Evolutionary conservation across 2,888 invertebrate genomes (phyloP).

Genomic region (Maniola hyperantus): DNA sequence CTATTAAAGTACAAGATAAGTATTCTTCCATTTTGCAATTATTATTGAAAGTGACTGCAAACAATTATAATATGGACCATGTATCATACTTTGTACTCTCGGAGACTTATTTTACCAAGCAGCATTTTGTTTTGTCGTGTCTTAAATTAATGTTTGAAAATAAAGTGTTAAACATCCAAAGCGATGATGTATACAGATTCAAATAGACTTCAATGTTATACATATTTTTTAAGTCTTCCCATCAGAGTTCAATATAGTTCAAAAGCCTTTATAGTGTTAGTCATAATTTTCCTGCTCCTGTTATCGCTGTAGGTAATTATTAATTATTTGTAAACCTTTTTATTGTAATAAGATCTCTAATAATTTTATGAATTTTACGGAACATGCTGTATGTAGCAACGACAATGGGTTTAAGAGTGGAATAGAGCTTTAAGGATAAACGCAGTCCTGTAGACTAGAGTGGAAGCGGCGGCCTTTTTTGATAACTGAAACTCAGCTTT

Average conservation of each 20-base stretch:
- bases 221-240: not conserved
- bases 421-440: conserved; percentile 31
- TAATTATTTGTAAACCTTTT: not conserved
- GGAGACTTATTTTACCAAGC: not conserved
- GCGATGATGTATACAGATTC: not conserved
- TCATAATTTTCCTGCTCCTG: conserved; percentile 12
- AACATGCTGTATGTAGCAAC: not conserved
- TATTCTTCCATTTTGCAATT: conserved; percentile 17
- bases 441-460: too few relatives aligned
- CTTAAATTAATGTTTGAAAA: not conserved
- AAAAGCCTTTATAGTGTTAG: not conserved
- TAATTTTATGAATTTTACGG: conserved; percentile 6
- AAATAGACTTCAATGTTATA: too few relatives aligned
- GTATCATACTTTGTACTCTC: not conserved
- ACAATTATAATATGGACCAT: not conserved
- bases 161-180: not conserved
- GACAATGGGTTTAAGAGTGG: conserved; percentile 17
- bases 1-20: conserved; percentile 25
- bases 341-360: conserved; percentile 2
- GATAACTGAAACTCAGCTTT: too few relatives aligned
- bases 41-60: conserved; percentile 1
- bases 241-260: not conserved
- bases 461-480: too few relatives aligned
- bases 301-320: conserved; percentile 8
- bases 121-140: not conserved